A percentile compares a stretch with the other conserved stretches of the same genome.
Conservation (phyloP, 2,888 invertebrate genomes). For the Notocelia uddmanniana region DNA sequence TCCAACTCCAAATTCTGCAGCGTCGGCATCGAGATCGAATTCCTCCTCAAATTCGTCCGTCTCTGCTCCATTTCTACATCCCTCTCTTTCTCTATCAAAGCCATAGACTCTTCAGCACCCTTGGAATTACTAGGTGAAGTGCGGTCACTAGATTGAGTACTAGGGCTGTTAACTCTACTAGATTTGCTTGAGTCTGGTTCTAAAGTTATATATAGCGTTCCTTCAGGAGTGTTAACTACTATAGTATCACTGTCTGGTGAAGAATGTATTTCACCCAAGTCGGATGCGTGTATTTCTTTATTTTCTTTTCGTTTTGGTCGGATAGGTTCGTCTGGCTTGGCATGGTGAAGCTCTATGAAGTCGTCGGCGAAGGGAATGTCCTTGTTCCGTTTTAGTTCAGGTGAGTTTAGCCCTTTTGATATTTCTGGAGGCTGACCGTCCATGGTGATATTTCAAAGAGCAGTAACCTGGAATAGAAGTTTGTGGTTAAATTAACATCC, state of each 20-base stretch:
- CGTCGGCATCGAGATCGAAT: constrained; percentile 91
- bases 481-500: too few species aligned
- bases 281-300: constrained; percentile 67
- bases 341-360: constrained; percentile 61
- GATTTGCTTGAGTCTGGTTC: constrained; percentile 70
- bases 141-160: constrained; percentile 62
- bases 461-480: constrained; percentile 62
- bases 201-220: constrained; percentile 77
- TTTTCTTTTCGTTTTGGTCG: constrained; percentile 58
- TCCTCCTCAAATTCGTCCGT: constrained; percentile 83
- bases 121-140: constrained; percentile 65
- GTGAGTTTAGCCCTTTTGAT: constrained; percentile 74
- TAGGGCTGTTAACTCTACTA: constrained; percentile 58
- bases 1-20: constrained; percentile 89
- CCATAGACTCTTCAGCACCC: constrained; percentile 67
- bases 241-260: constrained; percentile 78
- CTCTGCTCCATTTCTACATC: constrained; percentile 62
- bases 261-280: constrained; percentile 71
- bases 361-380: constrained; percentile 73
- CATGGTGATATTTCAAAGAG: constrained; percentile 71
- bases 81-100: constrained; percentile 66
- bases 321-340: constrained; percentile 59
- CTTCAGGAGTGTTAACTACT: constrained; percentile 80
- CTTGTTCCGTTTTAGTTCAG: constrained; percentile 62
- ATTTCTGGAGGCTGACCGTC: constrained; percentile 59